phyloP scores from a whole-genome alignment of 2,888 invertebrate genomes.

The Resseliella maxima region DNA sequence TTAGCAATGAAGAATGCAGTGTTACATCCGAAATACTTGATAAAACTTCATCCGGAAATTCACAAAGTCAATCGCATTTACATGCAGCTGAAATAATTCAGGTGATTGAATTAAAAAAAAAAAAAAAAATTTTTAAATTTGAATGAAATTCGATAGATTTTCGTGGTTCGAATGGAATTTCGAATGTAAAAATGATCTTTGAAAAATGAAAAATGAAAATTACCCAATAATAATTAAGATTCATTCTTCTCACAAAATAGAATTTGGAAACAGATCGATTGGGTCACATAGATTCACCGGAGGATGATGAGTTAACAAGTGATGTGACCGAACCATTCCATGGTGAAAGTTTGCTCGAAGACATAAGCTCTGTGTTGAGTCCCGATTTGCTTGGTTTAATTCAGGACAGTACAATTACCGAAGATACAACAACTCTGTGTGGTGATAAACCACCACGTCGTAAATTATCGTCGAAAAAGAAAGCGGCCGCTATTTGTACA shows the following conservation, averaged over 20 bases:
- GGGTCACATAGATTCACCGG: slow-evolving; percentile 86
- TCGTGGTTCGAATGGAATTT: background rate
- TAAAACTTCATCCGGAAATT: slow-evolving; percentile 62
- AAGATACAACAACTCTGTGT: slow-evolving; percentile 77
- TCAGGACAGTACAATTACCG: slow-evolving; percentile 77
- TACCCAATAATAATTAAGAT: no score
- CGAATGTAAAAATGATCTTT: background rate
- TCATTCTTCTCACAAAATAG: slow-evolving; percentile 65
- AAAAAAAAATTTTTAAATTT: background rate
- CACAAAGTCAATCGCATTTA: slow-evolving; percentile 61
- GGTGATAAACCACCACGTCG: slow-evolving; percentile 65
- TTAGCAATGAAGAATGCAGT: slow-evolving; percentile 79
- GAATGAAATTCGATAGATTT: background rate
- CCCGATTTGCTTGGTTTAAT: slow-evolving; percentile 77
- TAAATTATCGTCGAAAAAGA: slow-evolving; percentile 56
- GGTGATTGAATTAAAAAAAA: slow-evolving; percentile 60
- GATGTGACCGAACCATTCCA: slow-evolving; percentile 80
- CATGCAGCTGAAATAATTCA: slow-evolving; percentile 66
- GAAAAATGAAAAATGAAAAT: slow-evolving; percentile 58
- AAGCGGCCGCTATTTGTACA: background rate
- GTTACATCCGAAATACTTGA: slow-evolving; percentile 77
- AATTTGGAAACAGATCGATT: slow-evolving; percentile 69
- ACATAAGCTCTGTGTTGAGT: slow-evolving; percentile 79
- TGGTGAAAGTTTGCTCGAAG: slow-evolving; percentile 83
- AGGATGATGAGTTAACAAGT: slow-evolving; percentile 70